Percentiles rank a stretch among this genome's conserved stretches.
These are phyloP conservation scores for Boulengeromyrus knoepffleri DNA, from an alignment of 2,113 vertebrate genomes.

Conservation along the genomic window DNA sequence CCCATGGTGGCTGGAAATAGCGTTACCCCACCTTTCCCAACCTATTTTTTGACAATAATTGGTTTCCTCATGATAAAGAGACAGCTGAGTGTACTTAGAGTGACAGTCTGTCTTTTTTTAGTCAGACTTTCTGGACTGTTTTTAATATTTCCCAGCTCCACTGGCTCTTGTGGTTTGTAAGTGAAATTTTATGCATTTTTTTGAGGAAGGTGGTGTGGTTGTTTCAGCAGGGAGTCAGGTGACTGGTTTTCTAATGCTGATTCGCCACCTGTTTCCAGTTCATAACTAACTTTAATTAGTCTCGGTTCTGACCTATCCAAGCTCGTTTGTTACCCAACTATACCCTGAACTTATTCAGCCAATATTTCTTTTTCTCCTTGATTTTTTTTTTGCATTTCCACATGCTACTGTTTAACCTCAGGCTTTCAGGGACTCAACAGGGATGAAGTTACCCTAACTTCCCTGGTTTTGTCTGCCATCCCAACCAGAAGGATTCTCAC, in stretches of 20 bases:
- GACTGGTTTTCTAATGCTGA: neutral
- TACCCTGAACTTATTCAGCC: neutral
- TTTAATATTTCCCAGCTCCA: neutral
- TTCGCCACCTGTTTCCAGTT: neutral
- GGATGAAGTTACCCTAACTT: neutral
- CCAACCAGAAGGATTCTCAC: neutral
- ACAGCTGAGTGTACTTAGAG: neutral
- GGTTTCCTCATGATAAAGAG: neutral
- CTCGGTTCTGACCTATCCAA: neutral
- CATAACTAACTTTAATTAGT: neutral
- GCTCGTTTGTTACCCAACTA: neutral
- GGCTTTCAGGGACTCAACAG: too few relatives aligned
- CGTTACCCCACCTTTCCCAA: neutral
- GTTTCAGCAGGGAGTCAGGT: neutral
- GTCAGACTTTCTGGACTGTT: neutral
- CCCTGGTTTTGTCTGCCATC: neutral
- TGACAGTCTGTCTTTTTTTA: neutral
- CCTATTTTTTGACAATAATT: constrained; percentile 4
- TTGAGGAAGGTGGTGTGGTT: neutral
- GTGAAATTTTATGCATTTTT: neutral
- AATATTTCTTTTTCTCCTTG: neutral
- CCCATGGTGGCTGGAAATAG: neutral
- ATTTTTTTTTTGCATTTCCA: neutral
- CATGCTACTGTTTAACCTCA: neutral
- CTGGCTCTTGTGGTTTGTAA: neutral